These are phyloP conservation scores for Melieria picta DNA, from an alignment of 2,888 invertebrate genomes.

Conservation along the genomic window DNA sequence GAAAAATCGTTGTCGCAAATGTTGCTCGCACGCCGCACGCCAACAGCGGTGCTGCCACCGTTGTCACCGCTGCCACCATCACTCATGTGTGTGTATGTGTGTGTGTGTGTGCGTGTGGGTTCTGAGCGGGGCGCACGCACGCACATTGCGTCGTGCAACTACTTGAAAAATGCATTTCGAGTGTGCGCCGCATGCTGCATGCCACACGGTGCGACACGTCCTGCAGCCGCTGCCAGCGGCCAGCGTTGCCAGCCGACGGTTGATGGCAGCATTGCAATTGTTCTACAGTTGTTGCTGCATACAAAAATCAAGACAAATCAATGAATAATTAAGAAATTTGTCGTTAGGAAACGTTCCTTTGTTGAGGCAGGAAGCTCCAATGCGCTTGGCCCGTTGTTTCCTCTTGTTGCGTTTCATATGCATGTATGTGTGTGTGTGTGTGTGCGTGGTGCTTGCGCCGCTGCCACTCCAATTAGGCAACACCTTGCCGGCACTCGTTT, in stretches of 20 bases:
- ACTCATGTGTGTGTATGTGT: neutral
- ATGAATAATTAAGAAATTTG: conserved; percentile 47
- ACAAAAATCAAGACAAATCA: conserved; percentile 34
- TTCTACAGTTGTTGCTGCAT: conserved; percentile 7
- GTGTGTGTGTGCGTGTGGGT: neutral
- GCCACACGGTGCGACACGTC: neutral
- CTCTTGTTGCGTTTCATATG: too few species aligned
- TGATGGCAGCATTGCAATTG: neutral
- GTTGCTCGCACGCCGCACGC: neutral
- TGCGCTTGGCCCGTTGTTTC: too few species aligned
- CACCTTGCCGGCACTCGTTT: too few species aligned
- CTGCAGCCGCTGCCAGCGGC: neutral
- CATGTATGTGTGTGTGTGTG: too few species aligned
- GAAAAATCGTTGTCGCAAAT: neutral
- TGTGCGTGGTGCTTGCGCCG: too few species aligned
- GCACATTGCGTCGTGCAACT: conserved; percentile 7
- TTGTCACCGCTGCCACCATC: neutral
- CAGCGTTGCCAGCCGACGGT: neutral
- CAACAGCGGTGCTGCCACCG: neutral
- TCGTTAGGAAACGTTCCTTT: conserved; percentile 23
- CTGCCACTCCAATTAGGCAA: too few species aligned
- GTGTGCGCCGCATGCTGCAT: neutral
- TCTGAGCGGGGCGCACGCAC: neutral
- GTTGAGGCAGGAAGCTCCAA: too few species aligned
- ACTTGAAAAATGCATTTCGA: conserved; percentile 9